Evolutionary conservation across 2,888 invertebrate species (phyloP), one percentile per base, ranked within the genome.

Genomic region (Heteromurus nitidus): DNA sequence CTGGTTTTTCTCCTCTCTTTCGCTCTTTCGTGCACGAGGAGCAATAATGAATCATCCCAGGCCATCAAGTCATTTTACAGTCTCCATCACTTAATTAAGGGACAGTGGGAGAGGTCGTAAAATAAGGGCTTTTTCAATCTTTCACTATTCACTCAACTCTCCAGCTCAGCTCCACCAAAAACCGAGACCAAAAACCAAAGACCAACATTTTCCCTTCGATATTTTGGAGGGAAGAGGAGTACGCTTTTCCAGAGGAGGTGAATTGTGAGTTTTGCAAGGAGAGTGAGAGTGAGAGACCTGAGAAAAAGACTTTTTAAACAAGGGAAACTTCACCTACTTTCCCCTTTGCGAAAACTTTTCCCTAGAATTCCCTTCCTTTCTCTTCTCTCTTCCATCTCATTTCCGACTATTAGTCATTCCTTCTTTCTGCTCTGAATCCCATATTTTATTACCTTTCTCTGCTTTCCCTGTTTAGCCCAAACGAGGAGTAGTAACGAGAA

Each of bases 41-140:
- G n/a, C n/a, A n/a, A n/a, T 47, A 65, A 65, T 65, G 65, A 65
- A 42, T 65, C 65, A 65, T 65, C 42, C 18, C 44, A 65, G 26
- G 22, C 65, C 42, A 65, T 42, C 65, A 65, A 42, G 22, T 42
- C 36, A 65, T 65, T 65, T 65, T 42, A 65, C 65, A 65, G 65
- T 20, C 26, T 30, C 16, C 65, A 65, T 65, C 65, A 42, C 65
- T 65, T 65, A 65, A 65, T 65, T 65, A 65, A 65, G 16, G 24
- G 16, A 42, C 1, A 42, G 20, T 65, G 24, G 24, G 26, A 26
- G 11, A 26, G 55, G 55, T 26, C 55, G 5, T 2, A 26, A 55
- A 20, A 55, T 20, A 26, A 26, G n/a, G 26, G 24, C 26, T 13
- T 18, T 47, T 18, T n/a, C 50, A 55, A 24, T 3, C 55, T 55